Evolutionary conservation across 2,797 vertebrate species (phyloP), one percentile per base, ranked within the genome.

Genomic region (Ceryle rudis): DNA sequence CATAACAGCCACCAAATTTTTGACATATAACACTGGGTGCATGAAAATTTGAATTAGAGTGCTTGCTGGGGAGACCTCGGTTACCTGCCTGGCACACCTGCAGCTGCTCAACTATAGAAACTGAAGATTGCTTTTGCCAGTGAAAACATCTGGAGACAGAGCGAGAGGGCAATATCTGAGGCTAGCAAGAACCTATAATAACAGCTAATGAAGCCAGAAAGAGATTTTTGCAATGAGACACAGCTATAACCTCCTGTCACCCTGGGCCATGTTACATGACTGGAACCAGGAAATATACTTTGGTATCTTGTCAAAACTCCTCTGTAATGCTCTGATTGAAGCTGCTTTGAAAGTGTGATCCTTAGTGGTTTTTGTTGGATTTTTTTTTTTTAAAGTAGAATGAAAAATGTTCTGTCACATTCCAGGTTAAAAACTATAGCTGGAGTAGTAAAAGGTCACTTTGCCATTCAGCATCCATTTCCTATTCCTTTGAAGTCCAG

Each of bases 391-490:
- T 14, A 16, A 85, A 90, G 72, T 74, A 74, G 82, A 81, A 93
- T 95, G 69, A 94, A 95, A 93, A 95, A 90, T 94, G 60, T 95
- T 93, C 78, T 95, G 91, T 95, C 93, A 85, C 15, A 14, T 96
- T 94, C 86, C 88, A 86, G 86, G 90, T 95, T 95, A 85, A 86
- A 92, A 86, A 95, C 91, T 94, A 67, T 94, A 96, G 91, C 91
- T 94, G 83, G 60, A 93, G 91, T 94, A 96, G 86, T 87, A 92
- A 97, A 97, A 95, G 96, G 92, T 94, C 93, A 82, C 94, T 97
- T 95, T 92, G 81, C 88, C 86, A 96, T 96, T 97, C 96, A 96
- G 78, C 91, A 94, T 84, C 95, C 80, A 89, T 97, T 96, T 97
- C 57, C 88, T 93, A 94, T 94, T 96, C 83, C 88, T 97, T 97